A percentile compares a stretch with the other conserved stretches of the same genome.
These are phyloP conservation scores for Acanthornis magna DNA, from an alignment of 2,797 vertebrate genomes.

Conservation along the genomic window DNA sequence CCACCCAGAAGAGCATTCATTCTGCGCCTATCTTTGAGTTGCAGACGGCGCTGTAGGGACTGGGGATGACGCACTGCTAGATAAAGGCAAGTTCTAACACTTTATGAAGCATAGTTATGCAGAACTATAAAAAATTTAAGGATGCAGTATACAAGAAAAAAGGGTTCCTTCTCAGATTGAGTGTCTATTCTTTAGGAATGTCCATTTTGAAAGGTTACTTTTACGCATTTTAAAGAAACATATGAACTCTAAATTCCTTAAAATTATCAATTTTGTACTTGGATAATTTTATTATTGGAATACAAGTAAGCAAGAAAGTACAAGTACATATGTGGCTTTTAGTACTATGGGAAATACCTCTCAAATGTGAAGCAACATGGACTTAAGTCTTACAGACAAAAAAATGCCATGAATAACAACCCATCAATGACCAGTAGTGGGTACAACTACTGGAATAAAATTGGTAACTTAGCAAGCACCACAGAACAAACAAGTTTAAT, in stretches of 20 bases:
- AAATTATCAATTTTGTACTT: background rate
- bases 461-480: background rate
- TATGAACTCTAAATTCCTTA: background rate
- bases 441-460: background rate
- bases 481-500: background rate
- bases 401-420: background rate
- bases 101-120: background rate
- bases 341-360: background rate
- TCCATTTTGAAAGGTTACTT: background rate
- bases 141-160: background rate
- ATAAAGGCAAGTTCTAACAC: background rate
- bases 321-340: background rate
- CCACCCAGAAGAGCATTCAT: background rate
- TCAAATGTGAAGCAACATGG: background rate
- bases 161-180: background rate
- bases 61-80: background rate
- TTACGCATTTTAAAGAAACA: background rate
- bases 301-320: rapidly evolving
- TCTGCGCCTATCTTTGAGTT: background rate
- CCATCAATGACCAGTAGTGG: background rate
- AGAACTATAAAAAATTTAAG: background rate
- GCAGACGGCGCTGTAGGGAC: background rate
- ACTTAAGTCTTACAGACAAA: background rate
- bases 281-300: background rate
- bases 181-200: background rate